Evolutionary conservation across 2,888 invertebrate genomes (phyloP), one percentile per base, ranked within the genome.

Genomic region (Pristionchus arcanus): DNA sequence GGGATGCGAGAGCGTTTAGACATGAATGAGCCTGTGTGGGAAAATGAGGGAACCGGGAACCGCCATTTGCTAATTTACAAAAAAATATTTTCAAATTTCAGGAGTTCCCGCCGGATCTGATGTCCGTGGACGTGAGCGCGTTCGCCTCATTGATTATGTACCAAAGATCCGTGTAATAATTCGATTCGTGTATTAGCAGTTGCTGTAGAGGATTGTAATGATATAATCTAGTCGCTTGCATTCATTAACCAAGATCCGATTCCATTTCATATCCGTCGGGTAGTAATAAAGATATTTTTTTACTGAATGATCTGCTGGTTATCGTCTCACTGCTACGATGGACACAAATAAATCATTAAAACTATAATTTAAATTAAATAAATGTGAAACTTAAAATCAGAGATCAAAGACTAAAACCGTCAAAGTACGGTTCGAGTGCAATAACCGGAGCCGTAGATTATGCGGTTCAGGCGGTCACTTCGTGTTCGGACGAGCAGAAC

Each of bases 21-120:
- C 49, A 77, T 19, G 28, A 68, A 31, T 21, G 71, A 34, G 34
- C 15, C 9, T 19, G 42, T 31, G 42, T 37, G 77, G 77, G 77
- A 42, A 37, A 74, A 34, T 16, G 63, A 63, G 63, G 11, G n/a
- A 63, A 25, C 63, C 25, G 63, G 63, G n/a, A 71, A 3, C 81
- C 28, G 37, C 28, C 11, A 49, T 42, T 0, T 77, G 42, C 4
- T 53, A n/a, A 15, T 81, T 25, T 42, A n/a, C 28, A 28, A 1
- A 53, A 53, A 28, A 49, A 49, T 49, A 49, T 49, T 81, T 13
- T 42, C 13, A n/a, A 28, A 53, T 81, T 53, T 28, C 81, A 81
- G 81, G 81, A 81, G 7, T n/a, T 81, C 49, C 81, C 81, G n/a
- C 25, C 28, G 42, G 81, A 81, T 81, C 81, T 81, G 49, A 81